Evolutionary conservation across 2,797 vertebrate genomes (phyloP), one percentile per base, ranked within the genome.

Genomic region (Crax fasciolata): DNA sequence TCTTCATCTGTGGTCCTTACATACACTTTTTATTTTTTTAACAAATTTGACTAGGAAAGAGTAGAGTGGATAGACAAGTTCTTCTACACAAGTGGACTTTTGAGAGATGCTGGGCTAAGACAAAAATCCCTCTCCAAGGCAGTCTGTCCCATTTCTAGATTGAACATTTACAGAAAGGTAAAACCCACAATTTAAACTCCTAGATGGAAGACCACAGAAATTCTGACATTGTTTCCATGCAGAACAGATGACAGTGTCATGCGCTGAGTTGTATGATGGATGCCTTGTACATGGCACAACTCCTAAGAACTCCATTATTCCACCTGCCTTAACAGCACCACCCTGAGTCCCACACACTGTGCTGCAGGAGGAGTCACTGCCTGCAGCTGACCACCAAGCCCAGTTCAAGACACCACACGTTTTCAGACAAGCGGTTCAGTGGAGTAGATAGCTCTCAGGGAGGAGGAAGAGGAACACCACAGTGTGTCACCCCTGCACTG

Each of bases 41-140:
- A 73, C 16, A 12, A 71, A 89, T 75, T 70, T 92, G 92, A 91
- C 51, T 55, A 44, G 92, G 71, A 66, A 84, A 55, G 73, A 81
- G 7, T 76, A 92, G 87, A 59, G 91, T 77, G n/a, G 71, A 92
- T 41, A 93, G 68, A 76, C 49, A 2, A 95, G 85, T 30, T 82
- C 21, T 83, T 89, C 93, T 91, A 80, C 84, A 80, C 89, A 80
- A 74, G 89, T 91, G 63, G 93, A 91, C 62, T 90, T 91, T 72
- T 93, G 73, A 91, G 75, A 78, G 58, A 85, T 75, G 41, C 4
- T 63, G 59, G 62, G 75, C 55, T 54, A 44, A 67, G 87, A 89
- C 39, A 63, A 38, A 30, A 46, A 48, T 20, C 35, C 65, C 52
- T 67, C 55, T 82, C 52, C 41, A 87, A 63, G n/a, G 81, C 51